phyloP scores from a whole-genome alignment of 2,797 vertebrate species.

The Acanthurus lineatus region DNA sequence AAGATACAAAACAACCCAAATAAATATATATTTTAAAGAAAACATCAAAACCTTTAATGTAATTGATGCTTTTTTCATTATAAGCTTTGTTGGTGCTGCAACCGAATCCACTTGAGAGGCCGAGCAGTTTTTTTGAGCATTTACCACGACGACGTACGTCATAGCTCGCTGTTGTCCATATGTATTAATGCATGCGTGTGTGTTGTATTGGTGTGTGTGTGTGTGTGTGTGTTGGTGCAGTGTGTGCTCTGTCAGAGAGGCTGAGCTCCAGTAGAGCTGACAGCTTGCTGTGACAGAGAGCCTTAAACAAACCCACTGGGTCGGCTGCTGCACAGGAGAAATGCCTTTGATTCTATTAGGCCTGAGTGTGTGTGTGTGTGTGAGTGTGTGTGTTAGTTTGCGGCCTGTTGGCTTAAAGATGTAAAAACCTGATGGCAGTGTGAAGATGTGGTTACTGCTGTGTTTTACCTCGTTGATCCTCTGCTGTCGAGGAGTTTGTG shows the following conservation, averaged over 20 bases:
- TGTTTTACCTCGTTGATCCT: conserved; percentile 48
- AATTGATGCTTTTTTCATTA: neutral
- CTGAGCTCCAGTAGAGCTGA: conserved; percentile 76
- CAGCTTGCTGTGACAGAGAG: conserved; percentile 82
- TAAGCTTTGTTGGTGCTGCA: neutral
- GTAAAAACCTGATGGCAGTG: conserved; percentile 62
- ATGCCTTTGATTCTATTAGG: conserved; percentile 83
- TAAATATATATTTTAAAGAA: too few species aligned
- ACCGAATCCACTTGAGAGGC: neutral
- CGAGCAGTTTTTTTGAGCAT: neutral
- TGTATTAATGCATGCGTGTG: neutral
- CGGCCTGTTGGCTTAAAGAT: conserved; percentile 69
- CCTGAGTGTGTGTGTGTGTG: conserved; percentile 36
- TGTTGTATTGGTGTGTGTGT: conserved; percentile 7
- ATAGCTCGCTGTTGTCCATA: conserved; percentile 5
- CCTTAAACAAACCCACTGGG: conserved; percentile 77
- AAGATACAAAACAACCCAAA: too few species aligned
- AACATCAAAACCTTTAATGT: too few species aligned
- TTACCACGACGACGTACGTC: conserved; percentile 6
- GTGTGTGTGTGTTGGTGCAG: conserved; percentile 16
- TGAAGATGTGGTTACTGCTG: conserved; percentile 30
- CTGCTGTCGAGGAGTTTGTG: conserved; percentile 5
- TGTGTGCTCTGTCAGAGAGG: conserved; percentile 43
- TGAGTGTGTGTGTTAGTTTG: conserved; percentile 10
- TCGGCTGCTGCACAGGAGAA: conserved; percentile 78